These are phyloP conservation scores for Tokudaia muenninki DNA, from an alignment of 2,797 vertebrate genomes.

Conservation along the genomic window DNA sequence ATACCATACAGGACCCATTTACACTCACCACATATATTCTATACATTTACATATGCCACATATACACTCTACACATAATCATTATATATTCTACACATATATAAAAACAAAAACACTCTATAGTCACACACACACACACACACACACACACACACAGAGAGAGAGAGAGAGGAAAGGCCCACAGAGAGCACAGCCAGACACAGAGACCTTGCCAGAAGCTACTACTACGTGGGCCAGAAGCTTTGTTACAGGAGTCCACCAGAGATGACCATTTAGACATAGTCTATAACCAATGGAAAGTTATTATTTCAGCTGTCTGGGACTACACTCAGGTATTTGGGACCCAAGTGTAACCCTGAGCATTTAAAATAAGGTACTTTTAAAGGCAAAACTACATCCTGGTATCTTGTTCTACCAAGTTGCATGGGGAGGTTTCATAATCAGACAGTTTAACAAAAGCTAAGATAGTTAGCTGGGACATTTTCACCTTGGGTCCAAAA, in stretches of 20 bases:
- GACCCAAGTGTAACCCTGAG: not conserved
- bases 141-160: no score
- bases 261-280: not conserved
- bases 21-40: not conserved
- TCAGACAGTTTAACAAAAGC: not conserved
- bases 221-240: not conserved
- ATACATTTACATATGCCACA: not conserved
- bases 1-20: not conserved
- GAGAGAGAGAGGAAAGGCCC: not conserved
- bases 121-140: not conserved
- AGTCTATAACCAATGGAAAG: no score
- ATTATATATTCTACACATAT: not conserved
- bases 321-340: not conserved
- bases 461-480: not conserved
- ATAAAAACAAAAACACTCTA: not conserved
- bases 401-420: not conserved
- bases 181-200: not conserved
- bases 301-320: not conserved
- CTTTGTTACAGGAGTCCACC: no score
- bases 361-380: not conserved
- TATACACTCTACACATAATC: not conserved
- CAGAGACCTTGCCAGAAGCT: not conserved
- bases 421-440: not conserved
- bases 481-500: not conserved
- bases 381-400: not conserved